A percentile compares a stretch with the other conserved stretches of the same genome.
phyloP scores from a whole-genome alignment of 2,113 vertebrate species.

The Archilochus colubris region DNA sequence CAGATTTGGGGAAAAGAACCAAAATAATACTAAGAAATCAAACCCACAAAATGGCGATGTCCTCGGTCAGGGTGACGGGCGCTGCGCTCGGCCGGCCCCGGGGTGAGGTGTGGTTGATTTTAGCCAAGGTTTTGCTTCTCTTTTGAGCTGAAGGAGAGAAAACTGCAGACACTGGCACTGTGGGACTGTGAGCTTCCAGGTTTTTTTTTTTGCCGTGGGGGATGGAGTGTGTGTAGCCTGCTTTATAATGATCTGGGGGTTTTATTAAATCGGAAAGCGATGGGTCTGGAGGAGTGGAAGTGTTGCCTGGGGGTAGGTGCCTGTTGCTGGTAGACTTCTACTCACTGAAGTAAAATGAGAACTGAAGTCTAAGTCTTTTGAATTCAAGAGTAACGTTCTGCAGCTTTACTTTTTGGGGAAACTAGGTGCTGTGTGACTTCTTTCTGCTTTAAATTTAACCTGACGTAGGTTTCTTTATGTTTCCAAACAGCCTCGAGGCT shows the following conservation, averaged over 20 bases:
- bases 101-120: neutral
- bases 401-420: constrained; percentile 29
- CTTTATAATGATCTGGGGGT: neutral
- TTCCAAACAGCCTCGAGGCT: constrained; percentile 1
- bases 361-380: neutral
- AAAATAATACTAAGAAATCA: neutral
- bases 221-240: constrained; percentile 32
- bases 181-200: neutral
- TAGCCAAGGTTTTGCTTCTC: neutral
- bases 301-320: neutral
- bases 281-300: neutral
- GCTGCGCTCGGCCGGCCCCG: neutral
- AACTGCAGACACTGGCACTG: neutral
- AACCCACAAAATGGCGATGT: neutral
- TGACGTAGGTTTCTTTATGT: neutral
- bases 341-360: neutral
- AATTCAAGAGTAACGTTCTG: neutral
- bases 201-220: constrained; percentile 14
- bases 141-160: neutral
- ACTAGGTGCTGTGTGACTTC: constrained; percentile 30
- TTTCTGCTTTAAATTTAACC: neutral
- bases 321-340: neutral
- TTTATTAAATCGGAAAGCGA: neutral
- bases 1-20: neutral
- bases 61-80: neutral